A percentile compares a stretch with the other conserved stretches of the same genome.
Evolutionary conservation across 2,888 invertebrate species (phyloP).

Genomic region (Troides aeacus): DNA sequence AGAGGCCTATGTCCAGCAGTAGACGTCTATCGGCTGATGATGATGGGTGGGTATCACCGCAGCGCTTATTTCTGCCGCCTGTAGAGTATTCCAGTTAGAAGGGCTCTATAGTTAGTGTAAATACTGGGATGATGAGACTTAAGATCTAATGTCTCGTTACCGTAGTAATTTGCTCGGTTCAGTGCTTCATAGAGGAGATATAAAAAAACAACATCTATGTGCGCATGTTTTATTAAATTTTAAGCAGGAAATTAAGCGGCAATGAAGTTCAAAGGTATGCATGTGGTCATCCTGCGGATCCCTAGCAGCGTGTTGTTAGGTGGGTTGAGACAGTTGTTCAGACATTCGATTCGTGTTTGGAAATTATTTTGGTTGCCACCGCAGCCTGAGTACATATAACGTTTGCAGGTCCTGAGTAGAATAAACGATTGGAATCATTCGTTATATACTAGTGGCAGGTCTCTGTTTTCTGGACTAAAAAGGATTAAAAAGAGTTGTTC

Average conservation of each 20-base stretch:
- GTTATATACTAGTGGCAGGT: too few relatives aligned
- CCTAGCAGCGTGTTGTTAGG: slow-evolving; percentile 51
- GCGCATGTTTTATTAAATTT: neutral
- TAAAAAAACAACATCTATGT: neutral
- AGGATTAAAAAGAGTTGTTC: too few relatives aligned
- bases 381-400: slow-evolving; percentile 62
- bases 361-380: slow-evolving; percentile 72
- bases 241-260: neutral
- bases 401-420: slow-evolving; percentile 52
- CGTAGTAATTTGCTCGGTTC: too few relatives aligned
- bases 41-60: too few relatives aligned
- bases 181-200: neutral
- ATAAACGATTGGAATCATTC: neutral
- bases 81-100: too few relatives aligned
- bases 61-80: too few relatives aligned
- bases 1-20: too few relatives aligned
- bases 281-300: slow-evolving; percentile 37
- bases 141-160: too few relatives aligned
- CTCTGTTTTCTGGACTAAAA: too few relatives aligned
- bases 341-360: slow-evolving; percentile 50
- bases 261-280: slow-evolving; percentile 36
- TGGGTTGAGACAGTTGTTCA: slow-evolving; percentile 45
- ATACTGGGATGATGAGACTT: too few relatives aligned
- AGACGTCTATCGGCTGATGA: too few relatives aligned
- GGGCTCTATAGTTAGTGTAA: too few relatives aligned